Evolutionary conservation across 2,797 vertebrate genomes (phyloP), one percentile per base, ranked within the genome.

Genomic region (Rhinatrema bivittatum): DNA sequence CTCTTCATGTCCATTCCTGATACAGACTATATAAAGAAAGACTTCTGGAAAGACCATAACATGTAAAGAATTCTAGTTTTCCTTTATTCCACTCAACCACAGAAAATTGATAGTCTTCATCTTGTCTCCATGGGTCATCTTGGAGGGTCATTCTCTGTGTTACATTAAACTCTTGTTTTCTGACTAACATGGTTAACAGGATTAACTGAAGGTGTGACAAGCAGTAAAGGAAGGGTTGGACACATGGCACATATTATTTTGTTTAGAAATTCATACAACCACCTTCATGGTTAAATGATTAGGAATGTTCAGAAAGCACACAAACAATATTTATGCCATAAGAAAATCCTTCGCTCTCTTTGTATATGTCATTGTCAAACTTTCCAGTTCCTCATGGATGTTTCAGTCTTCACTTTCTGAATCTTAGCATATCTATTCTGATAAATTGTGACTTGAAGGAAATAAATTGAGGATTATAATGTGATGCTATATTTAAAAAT

Each of bases 51-150:
- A 10, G 11, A 5, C 1, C 27, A 14, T 17, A 31, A 55, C 11
- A 41, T 32, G 16, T 33, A 30, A 56, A 45, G 20, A 43, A 25
- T 0, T 10, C 39, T 36, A 54, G 50, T 64, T 72, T 67, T 74
- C 60, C 67, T 69, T 80, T 39, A 42, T 15, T 41, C 16, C 6
- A 68, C 54, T 66, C 49, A n/a, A 65, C 67, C 56, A 56, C 32
- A 43, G 81, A 82, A n/a, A 86, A 76, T 25, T 28, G 75, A 86
- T 83, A 84, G 65, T 51, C 70, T 86, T 89, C 72, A 84, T 86
- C 77, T 73, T 59, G 70, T 55, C 60, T 68, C 53, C 56, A 72
- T 68, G 74, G 65, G 70, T 71, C 81, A 77, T 68, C 78, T 74
- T 67, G 44, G 50, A 70, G 45, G 76, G 85, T 81, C 83, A 80